Evolutionary conservation across 2,113 vertebrate genomes (phyloP), one percentile per base, ranked within the genome.

Genomic region (Pachypanchax playfairii): DNA sequence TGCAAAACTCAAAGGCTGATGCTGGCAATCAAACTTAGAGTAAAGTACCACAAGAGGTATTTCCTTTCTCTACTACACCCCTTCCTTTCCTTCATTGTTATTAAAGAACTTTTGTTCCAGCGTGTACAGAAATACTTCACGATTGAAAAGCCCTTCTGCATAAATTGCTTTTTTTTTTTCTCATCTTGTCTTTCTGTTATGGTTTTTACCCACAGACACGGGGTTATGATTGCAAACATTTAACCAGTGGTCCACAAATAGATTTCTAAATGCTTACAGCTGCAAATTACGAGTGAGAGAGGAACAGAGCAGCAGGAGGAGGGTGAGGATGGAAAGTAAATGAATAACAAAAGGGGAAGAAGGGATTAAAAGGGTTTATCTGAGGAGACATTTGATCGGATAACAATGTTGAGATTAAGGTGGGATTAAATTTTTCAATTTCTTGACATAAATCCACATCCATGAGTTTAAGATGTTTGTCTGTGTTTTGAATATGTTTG

Each of bases 331-430:
- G 3, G 56, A 75, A 55, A 72, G 14, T 49, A 44, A 50, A 73
- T 61, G 20, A 67, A 29, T 20, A 31, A 12, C 9, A 70, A 85
- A 85, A 83, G 41, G 31, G 66, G 83, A 86, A 83, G 68, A 25
- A 58, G 47, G 49, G 12, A 46, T 21, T 8, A 15, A 50, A 52
- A 42, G 18, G 8, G 53, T 76, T 80, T 63, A 80, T 76, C 65
- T 51, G 63, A 56, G 69, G 50, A 46, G 68, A 51, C 61, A 76
- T 64, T 73, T 79, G 70, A 69, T 65, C 76, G 21, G 67, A 68
- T 56, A 55, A 66, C 5, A 10, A 88, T 89, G 86, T 60, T 74
- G 5, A 61, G 44, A 64, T 46, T 70, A 69, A 89, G 88, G 88
- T 89, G 51, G 21, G 82, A 74, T 48, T 21, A 17, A 0, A 54